Percentiles rank a stretch among this genome's conserved stretches.
Conservation (phyloP, 2,113 vertebrate genomes). For the Garra rufa region DNA sequence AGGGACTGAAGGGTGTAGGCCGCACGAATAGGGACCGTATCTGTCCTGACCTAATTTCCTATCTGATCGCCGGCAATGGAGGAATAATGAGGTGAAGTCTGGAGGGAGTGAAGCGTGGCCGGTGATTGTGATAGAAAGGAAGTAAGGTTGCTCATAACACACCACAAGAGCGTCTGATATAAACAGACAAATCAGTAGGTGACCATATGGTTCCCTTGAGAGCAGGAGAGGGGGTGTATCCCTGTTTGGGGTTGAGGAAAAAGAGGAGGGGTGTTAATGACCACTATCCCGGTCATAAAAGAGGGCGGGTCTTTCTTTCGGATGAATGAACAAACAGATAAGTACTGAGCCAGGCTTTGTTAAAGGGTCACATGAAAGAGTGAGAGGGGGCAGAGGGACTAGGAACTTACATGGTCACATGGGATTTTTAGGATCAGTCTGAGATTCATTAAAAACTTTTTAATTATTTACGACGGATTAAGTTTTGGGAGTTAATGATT, state of each 20-base stretch:
- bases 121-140: not conserved
- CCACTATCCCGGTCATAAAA: conserved; percentile 70
- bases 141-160: not conserved
- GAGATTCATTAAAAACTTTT: conserved; percentile 6
- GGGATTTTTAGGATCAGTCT: conserved; percentile 53
- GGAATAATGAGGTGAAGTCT: conserved; percentile 10
- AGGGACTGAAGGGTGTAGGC: conserved; percentile 38
- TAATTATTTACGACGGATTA: conserved; percentile 28
- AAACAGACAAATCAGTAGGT: not conserved
- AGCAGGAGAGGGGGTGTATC: not conserved
- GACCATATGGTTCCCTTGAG: conserved; percentile 34
- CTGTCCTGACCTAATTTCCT: conserved; percentile 8
- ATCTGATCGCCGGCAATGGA: not conserved
- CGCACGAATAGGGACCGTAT: not conserved
- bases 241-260: conserved; percentile 62
- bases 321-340: conserved; percentile 71
- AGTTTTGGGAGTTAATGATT: conserved; percentile 33
- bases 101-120: not conserved
- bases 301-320: conserved; percentile 68
- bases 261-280: conserved; percentile 66
- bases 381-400: conserved; percentile 53
- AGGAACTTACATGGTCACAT: conserved; percentile 49
- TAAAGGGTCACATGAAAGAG: conserved; percentile 65
- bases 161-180: too few relatives aligned
- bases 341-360: conserved; percentile 58